Percentiles rank a stretch among this genome's conserved stretches.
Conservation (phyloP, 2,113 vertebrate species). For the Pterocles gutturalis region DNA sequence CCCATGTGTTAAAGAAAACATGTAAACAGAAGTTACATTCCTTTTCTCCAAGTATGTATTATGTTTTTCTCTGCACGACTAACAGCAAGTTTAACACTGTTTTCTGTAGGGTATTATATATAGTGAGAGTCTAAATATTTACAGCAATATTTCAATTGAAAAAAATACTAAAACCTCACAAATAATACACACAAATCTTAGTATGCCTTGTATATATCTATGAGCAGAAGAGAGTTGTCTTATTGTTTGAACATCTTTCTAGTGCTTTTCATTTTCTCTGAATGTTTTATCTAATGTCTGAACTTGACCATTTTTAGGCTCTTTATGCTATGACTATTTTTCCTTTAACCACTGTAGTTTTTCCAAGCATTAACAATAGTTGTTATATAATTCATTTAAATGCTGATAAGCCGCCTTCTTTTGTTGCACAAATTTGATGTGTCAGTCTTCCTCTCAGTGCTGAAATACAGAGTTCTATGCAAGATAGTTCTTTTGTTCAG, state of each 20-base stretch:
- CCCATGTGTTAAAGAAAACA: neutral
- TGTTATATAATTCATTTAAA: slow-evolving; percentile 32
- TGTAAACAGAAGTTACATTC: neutral
- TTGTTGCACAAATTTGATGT: slow-evolving; percentile 20
- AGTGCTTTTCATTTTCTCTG: neutral
- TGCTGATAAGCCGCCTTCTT: slow-evolving; percentile 39
- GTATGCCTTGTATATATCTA: neutral
- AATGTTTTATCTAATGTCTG: neutral
- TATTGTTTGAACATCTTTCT: neutral
- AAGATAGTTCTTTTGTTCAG: slow-evolving; percentile 53
- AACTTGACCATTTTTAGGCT: neutral
- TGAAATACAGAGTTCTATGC: neutral
- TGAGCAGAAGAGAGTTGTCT: neutral
- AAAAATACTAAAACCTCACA: neutral
- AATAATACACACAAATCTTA: neutral
- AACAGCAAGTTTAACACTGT: neutral
- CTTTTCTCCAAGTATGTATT: neutral
- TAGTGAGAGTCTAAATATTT: neutral
- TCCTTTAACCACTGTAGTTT: neutral
- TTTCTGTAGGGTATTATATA: neutral
- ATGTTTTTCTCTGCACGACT: neutral
- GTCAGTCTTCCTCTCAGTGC: slow-evolving; percentile 3
- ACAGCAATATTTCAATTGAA: neutral
- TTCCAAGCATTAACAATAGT: neutral
- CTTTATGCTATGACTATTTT: neutral